Conservation (phyloP, 2,113 vertebrate species). For the Callipepla squamata region DNA sequence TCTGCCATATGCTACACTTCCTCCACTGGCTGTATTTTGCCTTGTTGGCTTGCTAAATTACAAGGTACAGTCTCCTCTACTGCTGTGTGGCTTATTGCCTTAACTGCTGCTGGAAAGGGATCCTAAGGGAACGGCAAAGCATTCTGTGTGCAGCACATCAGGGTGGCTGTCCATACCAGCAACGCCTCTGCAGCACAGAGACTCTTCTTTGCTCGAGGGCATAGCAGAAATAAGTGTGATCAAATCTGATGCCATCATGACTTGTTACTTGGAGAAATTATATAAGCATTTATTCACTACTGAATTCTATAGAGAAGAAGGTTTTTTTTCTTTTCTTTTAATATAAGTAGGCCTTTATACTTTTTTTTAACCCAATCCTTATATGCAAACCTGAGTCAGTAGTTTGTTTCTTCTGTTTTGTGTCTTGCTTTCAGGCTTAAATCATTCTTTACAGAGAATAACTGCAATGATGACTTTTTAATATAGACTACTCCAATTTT, state of each 20-base stretch:
- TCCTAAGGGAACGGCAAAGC: background rate
- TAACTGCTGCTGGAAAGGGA: background rate
- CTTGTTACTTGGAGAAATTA: background rate
- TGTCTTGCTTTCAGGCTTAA: background rate
- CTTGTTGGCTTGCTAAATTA: background rate
- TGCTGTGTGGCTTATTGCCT: background rate
- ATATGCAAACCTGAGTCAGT: background rate
- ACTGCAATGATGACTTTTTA: background rate
- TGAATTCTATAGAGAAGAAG: background rate
- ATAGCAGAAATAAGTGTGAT: background rate
- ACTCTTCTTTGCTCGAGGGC: background rate
- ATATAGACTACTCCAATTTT: background rate
- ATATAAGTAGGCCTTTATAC: background rate
- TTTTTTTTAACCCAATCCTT: background rate
- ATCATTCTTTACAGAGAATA: background rate
- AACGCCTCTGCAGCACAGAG: background rate
- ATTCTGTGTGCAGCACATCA: background rate
- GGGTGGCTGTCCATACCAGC: background rate
- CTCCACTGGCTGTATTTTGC: background rate
- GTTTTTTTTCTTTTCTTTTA: background rate
- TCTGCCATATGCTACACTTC: fast-evolving
- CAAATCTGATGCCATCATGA: background rate
- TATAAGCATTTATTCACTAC: background rate
- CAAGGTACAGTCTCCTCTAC: background rate
- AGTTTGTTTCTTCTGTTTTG: background rate